Evolutionary conservation across 1,140 invertebrate genomes (phyloP).

Genomic region (Drosophila sp.): DNA sequence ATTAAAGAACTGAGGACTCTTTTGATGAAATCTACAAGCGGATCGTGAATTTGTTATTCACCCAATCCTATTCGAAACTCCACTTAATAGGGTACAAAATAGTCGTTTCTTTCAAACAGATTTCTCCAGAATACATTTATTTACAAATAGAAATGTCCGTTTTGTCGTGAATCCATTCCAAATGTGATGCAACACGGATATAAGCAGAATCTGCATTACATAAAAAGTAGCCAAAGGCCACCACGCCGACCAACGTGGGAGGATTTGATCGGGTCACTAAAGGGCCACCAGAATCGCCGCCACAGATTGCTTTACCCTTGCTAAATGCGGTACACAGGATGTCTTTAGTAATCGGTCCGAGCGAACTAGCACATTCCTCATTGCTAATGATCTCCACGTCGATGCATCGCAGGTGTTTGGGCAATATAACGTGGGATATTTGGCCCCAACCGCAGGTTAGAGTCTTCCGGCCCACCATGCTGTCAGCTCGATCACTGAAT

Average conservation of each 20-base stretch:
- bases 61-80: no score
- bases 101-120: no score
- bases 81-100: no score
- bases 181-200: no score
- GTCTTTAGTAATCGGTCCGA: neutral
- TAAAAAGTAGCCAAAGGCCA: constrained; percentile 19
- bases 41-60: no score
- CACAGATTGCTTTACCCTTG: constrained; percentile 49
- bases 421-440: constrained; percentile 32
- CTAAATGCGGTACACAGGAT: constrained; percentile 49
- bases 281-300: constrained; percentile 84
- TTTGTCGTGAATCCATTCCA: no score
- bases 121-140: no score
- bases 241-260: constrained; percentile 18
- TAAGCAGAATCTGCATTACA: no score
- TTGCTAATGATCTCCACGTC: constrained; percentile 57
- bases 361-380: constrained; percentile 18
- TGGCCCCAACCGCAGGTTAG: constrained; percentile 61
- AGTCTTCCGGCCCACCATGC: constrained; percentile 42
- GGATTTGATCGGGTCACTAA: neutral
- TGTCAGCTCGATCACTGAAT: constrained; percentile 27
- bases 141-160: no score
- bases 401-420: constrained; percentile 48
- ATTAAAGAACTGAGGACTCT: no score
- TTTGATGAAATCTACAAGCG: no score